Conservation (phyloP, 2,888 invertebrate species). For the Tachystola acroxantha region DNA sequence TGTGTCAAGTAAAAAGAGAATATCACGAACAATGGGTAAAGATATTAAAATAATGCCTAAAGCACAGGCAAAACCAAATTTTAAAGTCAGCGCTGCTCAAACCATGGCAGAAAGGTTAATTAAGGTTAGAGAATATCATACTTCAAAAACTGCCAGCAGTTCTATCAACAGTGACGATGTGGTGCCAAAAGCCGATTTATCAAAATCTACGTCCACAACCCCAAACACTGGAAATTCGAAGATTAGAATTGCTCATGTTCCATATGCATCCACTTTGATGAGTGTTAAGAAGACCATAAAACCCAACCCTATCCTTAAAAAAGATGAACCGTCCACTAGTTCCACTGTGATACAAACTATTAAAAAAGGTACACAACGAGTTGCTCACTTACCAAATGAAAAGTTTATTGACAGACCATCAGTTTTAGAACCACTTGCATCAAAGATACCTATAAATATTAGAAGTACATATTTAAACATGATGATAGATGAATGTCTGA, state of each 20-base stretch:
- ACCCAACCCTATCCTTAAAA: constrained; percentile 60
- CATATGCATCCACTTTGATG: constrained; percentile 85
- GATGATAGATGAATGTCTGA: constrained; percentile 92
- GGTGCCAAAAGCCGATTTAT: too few relatives aligned
- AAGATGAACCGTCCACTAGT: constrained; percentile 55
- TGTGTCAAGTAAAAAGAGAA: constrained; percentile 80
- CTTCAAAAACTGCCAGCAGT: constrained; percentile 34
- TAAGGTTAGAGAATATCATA: constrained; percentile 69
- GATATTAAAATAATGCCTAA: constrained; percentile 49
- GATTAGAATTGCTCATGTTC: constrained; percentile 87
- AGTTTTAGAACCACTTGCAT: constrained; percentile 83
- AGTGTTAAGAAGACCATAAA: constrained; percentile 83
- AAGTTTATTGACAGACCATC: constrained; percentile 74
- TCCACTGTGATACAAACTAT: constrained; percentile 84
- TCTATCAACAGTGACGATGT: constrained; percentile 34
- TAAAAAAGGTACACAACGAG: constrained; percentile 79
- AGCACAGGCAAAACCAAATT: constrained; percentile 68
- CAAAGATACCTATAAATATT: constrained; percentile 91
- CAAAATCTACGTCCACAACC: constrained; percentile 42
- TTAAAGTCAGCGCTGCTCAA: constrained; percentile 76
- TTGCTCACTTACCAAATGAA: constrained; percentile 83
- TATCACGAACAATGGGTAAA: constrained; percentile 83
- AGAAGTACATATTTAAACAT: constrained; percentile 91
- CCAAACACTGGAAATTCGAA: constrained; percentile 41
- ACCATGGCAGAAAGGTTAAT: constrained; percentile 69